Evolutionary conservation across 2,888 invertebrate genomes (phyloP), one percentile per base, ranked within the genome.

Genomic region (Cerastis leucographa): DNA sequence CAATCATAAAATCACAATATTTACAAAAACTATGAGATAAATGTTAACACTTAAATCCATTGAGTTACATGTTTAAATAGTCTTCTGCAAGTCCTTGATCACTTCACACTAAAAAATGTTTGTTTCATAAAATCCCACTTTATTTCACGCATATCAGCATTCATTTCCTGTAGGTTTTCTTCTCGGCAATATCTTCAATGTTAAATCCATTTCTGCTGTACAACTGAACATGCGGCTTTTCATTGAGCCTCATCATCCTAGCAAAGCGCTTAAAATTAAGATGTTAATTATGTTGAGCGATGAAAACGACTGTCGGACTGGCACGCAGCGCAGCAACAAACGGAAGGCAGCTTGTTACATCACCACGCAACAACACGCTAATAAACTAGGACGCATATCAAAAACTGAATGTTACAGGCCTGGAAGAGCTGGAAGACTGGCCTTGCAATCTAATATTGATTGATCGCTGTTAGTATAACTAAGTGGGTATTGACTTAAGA

Each of bases 401-500:
- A 93, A 92, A 88, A 95, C 91, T 94, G 94, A 93, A 95, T 96
- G 95, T 96, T 96, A 97, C 91, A 97, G 96, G 95, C 94, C 97
- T 85, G 96, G 94, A 91, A 97, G 92, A 92, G 95, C 96, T 90
- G 97, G 95, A 94, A 97, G 97, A 96, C 98, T 98, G 94, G 97
- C 97, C 97, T 99, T 99, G 97, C 99, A 99, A 98, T 99, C 99
- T 95, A 99, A 97, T 96, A 97, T 97, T 93, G 97, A 97, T 89
- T 97, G 97, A 96, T 97, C 97, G 91, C 96, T 94, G 96, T 98
- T 98, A 94, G 97, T 97, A 96, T 97, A 98, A 91, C 97, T 97
- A 93, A 99, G 97, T 96, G 97, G 97, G 95, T 98, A 98, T 92
- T 98, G 98, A 94, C 97, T 97, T 94, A 99, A 97, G 98, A 99